Evolutionary conservation across 2,888 invertebrate species (phyloP), one percentile per base, ranked within the genome.

Genomic region (Leptinotarsa rubiginosa): DNA sequence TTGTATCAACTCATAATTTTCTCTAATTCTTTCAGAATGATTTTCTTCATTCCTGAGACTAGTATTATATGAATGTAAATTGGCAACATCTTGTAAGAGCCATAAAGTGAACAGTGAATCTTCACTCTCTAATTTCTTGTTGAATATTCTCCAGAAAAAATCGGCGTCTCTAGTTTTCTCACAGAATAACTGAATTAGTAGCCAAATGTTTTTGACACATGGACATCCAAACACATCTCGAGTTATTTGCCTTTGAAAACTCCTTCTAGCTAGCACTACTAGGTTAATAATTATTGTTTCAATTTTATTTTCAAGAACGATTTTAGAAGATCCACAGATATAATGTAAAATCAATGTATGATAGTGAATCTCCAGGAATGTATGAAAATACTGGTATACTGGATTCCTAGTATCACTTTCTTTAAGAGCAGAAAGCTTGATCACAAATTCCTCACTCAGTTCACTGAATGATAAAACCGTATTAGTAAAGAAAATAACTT

Each of bases 91-190:
- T 69, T 81, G 80, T 65, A 87, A 72, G 4, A 86, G 68, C 82
- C 82, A 83, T 4, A 87, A 73, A 31, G 78, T 66, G 77, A 86
- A 85, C 69, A 83, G 72, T 47, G 83, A 79, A 68, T 84, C 82
- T 62, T 83, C 79, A 62, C 81, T 79, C 56, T 80, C 77, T 25
- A 86, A 69, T 10, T 79, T 72, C 18, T 79, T 74, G 73, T 87
- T 87, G 74, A 86, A 85, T 16, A 81, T 75, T n/a, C 77, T 78
- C 87, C 86, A 87, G 79, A 87, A 87, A 64, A 67, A 65, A 18
- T 78, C 72, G n/a, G 65, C 65, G 54, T 76, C 73, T 62, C 69
- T 75, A 20, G 70, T 73, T 75, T 78, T 80, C 65, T 84, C 83
- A 66, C 74, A 78, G 64, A 83, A 81, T 16, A 81, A 52, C 67